Conservation (phyloP, 2,113 vertebrate species). For the Micronisus gabar region DNA sequence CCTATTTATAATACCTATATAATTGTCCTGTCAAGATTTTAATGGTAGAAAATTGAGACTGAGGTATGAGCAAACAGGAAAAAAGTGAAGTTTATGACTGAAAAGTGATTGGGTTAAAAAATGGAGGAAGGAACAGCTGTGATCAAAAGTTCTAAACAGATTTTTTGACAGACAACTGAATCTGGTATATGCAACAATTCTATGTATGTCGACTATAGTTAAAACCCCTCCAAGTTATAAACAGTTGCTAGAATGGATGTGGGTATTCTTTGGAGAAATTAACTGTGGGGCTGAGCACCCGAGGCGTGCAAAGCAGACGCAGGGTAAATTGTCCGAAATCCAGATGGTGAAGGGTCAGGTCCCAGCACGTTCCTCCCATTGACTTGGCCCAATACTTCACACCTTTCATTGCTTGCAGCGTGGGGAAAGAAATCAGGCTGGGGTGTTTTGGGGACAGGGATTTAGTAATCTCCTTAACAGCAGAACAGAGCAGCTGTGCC, state of each 20-base stretch:
- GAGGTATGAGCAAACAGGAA: not conserved
- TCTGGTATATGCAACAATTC: not conserved
- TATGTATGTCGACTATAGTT: not conserved
- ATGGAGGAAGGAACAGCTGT: not conserved
- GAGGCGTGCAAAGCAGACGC: not conserved
- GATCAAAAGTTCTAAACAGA: not conserved
- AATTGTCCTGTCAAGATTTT: not conserved
- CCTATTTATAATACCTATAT: not conserved
- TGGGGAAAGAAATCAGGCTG: not conserved
- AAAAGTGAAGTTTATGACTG: not conserved
- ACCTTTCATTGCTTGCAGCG: not conserved
- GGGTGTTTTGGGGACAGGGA: not conserved
- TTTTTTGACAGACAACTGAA: not conserved
- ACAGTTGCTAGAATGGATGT: not conserved
- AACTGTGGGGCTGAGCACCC: not conserved
- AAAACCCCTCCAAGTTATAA: not conserved
- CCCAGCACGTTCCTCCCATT: not conserved
- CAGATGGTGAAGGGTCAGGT: not conserved
- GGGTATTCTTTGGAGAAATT: not conserved
- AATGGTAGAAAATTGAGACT: not conserved
- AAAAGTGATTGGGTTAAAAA: not conserved
- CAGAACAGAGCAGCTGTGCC: not conserved
- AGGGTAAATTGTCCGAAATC: not conserved
- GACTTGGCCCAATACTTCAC: not conserved
- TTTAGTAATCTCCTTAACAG: not conserved